Evolutionary conservation across 2,113 vertebrate genomes (phyloP).

Genomic region (Percina caprodes): DNA sequence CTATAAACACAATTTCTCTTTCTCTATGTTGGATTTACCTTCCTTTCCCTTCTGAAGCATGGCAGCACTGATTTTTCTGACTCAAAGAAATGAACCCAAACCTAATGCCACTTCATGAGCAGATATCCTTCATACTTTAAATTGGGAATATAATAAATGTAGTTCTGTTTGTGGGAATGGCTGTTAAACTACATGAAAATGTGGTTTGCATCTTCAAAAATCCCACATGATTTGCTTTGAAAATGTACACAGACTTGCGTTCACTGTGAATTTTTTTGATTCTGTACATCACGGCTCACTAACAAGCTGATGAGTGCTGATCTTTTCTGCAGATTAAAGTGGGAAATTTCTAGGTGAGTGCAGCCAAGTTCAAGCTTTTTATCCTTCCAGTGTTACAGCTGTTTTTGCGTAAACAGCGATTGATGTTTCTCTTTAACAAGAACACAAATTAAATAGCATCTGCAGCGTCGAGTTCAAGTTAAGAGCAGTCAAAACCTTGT

Average conservation of each 20-base stretch:
- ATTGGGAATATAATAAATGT: neutral
- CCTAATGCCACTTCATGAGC: too few species aligned
- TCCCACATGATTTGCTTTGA: too few species aligned
- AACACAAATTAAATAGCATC: neutral
- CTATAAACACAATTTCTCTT: neutral
- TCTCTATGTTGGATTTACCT: neutral
- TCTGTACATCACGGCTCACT: neutral
- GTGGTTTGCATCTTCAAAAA: neutral
- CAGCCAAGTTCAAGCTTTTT: slow-evolving; percentile 28
- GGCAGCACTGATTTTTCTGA: neutral
- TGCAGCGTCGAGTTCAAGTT: neutral
- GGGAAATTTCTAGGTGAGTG: neutral
- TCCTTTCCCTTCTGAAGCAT: neutral
- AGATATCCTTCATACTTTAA: neutral
- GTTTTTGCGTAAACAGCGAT: slow-evolving; percentile 22
- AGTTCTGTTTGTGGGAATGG: neutral
- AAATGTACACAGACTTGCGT: neutral
- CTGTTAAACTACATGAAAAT: neutral
- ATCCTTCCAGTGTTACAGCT: slow-evolving; percentile 17
- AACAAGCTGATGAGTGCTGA: neutral
- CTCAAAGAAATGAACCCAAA: neutral
- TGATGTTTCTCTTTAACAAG: slow-evolving; percentile 2
- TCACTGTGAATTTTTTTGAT: neutral
- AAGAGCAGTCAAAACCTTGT: neutral
- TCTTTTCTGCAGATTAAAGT: slow-evolving; percentile 23